These are phyloP conservation scores for Erebia epiphron DNA, from an alignment of 2,888 invertebrate species.

Conservation along the genomic window DNA sequence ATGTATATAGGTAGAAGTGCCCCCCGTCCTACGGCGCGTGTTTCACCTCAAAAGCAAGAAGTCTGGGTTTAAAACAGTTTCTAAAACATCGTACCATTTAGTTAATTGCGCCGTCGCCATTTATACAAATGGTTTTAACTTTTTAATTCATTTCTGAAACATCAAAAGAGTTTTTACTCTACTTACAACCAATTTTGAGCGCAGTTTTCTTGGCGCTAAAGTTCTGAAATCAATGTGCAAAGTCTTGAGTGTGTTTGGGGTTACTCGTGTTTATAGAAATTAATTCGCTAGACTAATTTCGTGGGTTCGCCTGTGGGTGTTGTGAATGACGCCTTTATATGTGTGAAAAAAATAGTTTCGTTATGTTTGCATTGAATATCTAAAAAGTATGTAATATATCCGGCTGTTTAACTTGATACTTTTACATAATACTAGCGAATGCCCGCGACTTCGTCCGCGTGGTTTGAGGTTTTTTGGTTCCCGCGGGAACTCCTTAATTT, in stretches of 20 bases:
- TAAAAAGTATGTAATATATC: not conserved
- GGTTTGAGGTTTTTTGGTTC: too few species aligned
- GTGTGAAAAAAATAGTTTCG: conserved; percentile 18
- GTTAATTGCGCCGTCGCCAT: conserved; percentile 49
- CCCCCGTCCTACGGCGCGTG: conserved; percentile 11
- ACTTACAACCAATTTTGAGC: conserved; percentile 28
- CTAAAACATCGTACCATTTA: conserved; percentile 38
- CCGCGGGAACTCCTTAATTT: too few species aligned
- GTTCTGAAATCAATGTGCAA: conserved; percentile 16
- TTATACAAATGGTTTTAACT: conserved; percentile 55
- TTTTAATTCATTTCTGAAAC: conserved; percentile 62
- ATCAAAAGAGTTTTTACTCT: conserved; percentile 52
- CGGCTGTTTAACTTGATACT: not conserved
- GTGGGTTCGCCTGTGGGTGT: conserved; percentile 24
- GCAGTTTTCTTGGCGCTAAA: conserved; percentile 20
- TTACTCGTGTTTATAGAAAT: conserved; percentile 27
- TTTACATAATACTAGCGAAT: too few species aligned
- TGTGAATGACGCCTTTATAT: conserved; percentile 25
- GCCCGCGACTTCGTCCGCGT: too few species aligned
- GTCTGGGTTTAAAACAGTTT: conserved; percentile 46
- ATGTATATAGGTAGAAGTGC: conserved; percentile 30
- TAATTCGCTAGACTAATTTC: conserved; percentile 32
- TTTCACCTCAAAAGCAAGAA: conserved; percentile 37
- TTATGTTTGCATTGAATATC: not conserved
- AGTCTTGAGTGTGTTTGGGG: conserved; percentile 22